Evolutionary conservation across 2,113 vertebrate genomes (phyloP), one percentile per base, ranked within the genome.

Genomic region (Oryzias celebensis): DNA sequence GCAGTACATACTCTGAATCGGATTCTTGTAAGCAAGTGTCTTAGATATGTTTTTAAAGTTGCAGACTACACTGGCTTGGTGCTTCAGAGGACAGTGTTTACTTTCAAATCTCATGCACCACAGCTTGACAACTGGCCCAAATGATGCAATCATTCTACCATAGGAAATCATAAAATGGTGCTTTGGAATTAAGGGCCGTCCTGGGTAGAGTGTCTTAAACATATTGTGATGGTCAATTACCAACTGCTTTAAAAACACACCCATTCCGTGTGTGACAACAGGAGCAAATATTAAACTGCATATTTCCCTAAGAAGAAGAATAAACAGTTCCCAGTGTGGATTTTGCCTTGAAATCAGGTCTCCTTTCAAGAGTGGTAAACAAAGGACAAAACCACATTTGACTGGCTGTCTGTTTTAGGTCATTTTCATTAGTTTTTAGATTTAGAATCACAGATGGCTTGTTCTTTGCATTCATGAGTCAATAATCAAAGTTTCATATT

Each of bases 101-200:
- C 51, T 52, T 22, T 52, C 51, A 28, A 52, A 60, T 36, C 26
- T 18, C 45, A 60, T 48, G 26, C 58, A 60, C 58, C 56, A 58
- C 4, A 58, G 8, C 12, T 58, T 58, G 10, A 22, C 24, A 4
- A 58, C 15, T 49, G 45, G 58, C 13, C 58, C 58, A 60, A 60
- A 60, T 4, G 5, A 1, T 10, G 36, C 14, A 12, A 60, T 36
- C n/a, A 41, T 31, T 1, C 46, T 13, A 1, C 26, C 10, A 60
- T 60, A 58, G 10, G 47, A 23, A 8, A 17, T 58, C 57, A 58
- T 28, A 28, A 58, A 47, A 47, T 60, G 45, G 16, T 60, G 45
- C 20, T 48, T 60, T 4, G 26, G 58, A 13, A 5, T 58, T 4
- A 49, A 28, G 8, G n/a, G 28, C 15, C 26, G 36, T 3, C 36